Evolutionary conservation across 2,113 vertebrate species (phyloP).

Genomic region (Seriola quinqueradiata): DNA sequence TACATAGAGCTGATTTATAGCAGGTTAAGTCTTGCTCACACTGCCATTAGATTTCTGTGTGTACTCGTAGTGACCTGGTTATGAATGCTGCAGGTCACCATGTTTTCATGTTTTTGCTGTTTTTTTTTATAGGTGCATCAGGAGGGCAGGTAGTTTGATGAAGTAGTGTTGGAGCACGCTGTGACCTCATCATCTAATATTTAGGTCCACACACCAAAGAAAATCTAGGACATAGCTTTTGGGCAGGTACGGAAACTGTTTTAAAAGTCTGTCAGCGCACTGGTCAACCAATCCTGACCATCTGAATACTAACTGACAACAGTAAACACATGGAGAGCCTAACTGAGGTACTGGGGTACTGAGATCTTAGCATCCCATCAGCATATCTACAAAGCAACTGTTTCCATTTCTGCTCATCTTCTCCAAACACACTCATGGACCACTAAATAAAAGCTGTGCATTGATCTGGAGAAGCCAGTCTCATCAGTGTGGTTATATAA

Average conservation of each 20-base stretch:
- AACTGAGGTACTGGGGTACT: neutral
- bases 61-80: too few relatives aligned
- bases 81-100: too few relatives aligned
- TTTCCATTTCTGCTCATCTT: conserved; percentile 19
- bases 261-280: neutral
- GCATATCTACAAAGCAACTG: neutral
- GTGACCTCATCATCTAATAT: conserved; percentile 2
- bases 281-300: neutral
- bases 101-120: neutral
- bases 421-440: conserved; percentile 3
- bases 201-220: neutral
- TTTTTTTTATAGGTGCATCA: neutral
- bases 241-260: neutral
- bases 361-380: neutral
- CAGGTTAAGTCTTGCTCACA: too few relatives aligned
- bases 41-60: too few relatives aligned
- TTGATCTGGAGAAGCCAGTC: neutral
- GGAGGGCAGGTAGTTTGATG: neutral
- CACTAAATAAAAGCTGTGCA: neutral
- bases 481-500: conserved; percentile 1
- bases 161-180: neutral
- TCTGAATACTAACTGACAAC: neutral
- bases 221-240: neutral
- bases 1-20: too few relatives aligned
- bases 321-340: neutral